Evolutionary conservation across 2,113 vertebrate genomes (phyloP).

Genomic region (Antechinus stuartii): DNA sequence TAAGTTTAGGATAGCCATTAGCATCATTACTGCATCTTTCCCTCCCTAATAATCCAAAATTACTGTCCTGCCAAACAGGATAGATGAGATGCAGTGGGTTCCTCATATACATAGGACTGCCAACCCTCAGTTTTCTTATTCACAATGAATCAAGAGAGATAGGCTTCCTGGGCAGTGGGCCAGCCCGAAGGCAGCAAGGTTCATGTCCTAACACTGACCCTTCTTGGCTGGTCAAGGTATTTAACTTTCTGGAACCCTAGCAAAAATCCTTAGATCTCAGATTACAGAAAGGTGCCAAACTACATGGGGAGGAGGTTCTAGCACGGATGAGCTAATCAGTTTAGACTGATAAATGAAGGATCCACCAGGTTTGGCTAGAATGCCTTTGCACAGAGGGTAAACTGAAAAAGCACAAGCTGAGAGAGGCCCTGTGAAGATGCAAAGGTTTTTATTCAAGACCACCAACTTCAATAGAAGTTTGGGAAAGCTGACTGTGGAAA

Average conservation of each 20-base stretch:
- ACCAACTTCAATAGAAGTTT: not conserved
- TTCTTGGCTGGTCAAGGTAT: not conserved
- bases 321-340: not conserved
- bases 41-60: conserved; percentile 28
- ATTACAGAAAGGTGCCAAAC: not conserved
- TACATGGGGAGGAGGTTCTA: not conserved
- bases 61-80: conserved; percentile 7
- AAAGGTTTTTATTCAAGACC: not conserved
- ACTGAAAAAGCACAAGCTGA: not conserved
- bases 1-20: conserved; percentile 10
- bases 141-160: not conserved
- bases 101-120: not conserved
- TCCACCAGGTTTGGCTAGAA: not conserved
- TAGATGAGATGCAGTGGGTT: not conserved
- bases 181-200: not conserved
- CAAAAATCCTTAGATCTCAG: not conserved
- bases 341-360: not conserved
- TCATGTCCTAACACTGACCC: not conserved
- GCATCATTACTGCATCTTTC: not conserved
- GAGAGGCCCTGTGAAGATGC: not conserved
- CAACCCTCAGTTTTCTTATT: not conserved
- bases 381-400: not conserved
- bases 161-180: not conserved
- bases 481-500: not conserved
- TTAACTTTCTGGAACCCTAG: not conserved